Base-by-base conservation (phyloP, 1,140 invertebrate species). In the Brachionus koreanus region DNA sequence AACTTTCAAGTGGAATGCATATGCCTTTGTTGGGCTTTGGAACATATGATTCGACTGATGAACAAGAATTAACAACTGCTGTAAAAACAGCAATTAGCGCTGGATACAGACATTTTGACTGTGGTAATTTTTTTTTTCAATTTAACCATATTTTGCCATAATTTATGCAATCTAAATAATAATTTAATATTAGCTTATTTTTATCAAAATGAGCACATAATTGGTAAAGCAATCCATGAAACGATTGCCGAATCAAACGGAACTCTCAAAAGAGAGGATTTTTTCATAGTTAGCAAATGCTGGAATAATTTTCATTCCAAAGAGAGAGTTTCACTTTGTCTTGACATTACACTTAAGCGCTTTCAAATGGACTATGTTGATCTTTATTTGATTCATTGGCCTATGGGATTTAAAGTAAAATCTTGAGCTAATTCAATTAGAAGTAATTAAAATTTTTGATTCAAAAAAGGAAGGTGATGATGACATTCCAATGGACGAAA, bases 401-500 rank as follows among this genome's bases (percentile, higher is more conserved):
- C 88, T 19, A 83, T 84, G 84, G 61, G 72, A 37, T 23, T 65
- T 87, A 69, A 85, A 69, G 63, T 65, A 65, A 63, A 63, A 10
- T 25, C 10, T 46, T 46, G n/a, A 12, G n/a, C 5, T 13, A 29
- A 33, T 63, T 49, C 1, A 49, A n/a, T n/a, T n/a, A n/a, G n/a
- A n/a, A n/a, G n/a, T n/a, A n/a, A n/a, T n/a, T n/a, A n/a, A 5
- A 49, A 49, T 13, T 1, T 16, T 49, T 49, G 1, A 49, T 13
- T 63, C 29, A 29, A 5, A 63, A 84, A 25, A 65, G 63, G 65
- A 69, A 9, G 65, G 65, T 7, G 12, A 85, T 85, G 49, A 87
- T 88, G 19, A 88, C 86, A 10, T 89, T 87, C 88, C 83, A 87
- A 81, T 84, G 84, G 63, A 84, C 88, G 72, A 88, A 89, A 82